phyloP scores from a whole-genome alignment of 2,888 invertebrate species.

The Nemurella pictetii region DNA sequence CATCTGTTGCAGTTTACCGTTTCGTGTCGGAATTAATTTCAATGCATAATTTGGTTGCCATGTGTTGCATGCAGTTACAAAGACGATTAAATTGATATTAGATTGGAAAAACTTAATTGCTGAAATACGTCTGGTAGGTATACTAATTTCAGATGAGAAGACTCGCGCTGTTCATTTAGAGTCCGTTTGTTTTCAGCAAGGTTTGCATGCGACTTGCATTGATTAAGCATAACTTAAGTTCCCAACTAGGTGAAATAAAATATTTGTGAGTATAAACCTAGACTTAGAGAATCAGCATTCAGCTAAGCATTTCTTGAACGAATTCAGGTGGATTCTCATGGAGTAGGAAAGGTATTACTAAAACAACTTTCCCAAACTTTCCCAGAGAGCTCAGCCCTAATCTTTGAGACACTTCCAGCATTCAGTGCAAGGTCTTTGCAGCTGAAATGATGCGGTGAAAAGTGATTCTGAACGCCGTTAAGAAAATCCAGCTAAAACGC shows the following conservation, averaged over 20 bases:
- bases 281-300: neutral
- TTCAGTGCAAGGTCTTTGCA: neutral
- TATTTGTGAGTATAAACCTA: neutral
- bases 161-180: no score
- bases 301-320: neutral
- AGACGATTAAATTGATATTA: neutral
- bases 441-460: conserved; percentile 13
- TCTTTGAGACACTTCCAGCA: conserved; percentile 1
- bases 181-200: no score
- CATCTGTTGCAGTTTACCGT: neutral
- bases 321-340: neutral
- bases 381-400: conserved; percentile 9
- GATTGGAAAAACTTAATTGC: neutral
- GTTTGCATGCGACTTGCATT: neutral
- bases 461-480: conserved; percentile 9
- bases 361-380: conserved; percentile 21
- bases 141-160: no score
- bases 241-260: neutral
- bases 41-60: neutral
- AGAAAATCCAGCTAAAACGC: neutral
- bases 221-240: neutral
- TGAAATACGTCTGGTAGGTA: no score
- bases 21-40: neutral
- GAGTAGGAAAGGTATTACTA: conserved; percentile 12
- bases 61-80: neutral